phyloP scores from a whole-genome alignment of 2,797 vertebrate species.

The Pyrocephalus nanus region DNA sequence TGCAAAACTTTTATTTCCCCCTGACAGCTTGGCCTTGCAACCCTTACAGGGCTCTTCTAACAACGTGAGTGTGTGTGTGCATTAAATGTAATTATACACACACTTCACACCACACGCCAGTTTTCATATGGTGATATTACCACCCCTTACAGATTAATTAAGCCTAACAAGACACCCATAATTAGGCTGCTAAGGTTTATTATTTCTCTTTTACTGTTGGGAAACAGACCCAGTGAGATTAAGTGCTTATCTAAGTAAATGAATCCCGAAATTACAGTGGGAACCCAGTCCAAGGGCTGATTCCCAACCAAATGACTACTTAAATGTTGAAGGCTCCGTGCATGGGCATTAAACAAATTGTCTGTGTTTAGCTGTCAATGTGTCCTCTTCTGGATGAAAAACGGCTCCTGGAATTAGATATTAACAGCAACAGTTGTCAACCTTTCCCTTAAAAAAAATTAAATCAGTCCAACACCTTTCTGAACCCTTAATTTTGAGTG shows the following conservation, averaged over 20 bases:
- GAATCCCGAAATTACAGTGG: not conserved
- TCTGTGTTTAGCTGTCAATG: not conserved
- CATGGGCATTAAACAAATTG: not conserved
- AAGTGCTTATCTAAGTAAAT: slow-evolving; percentile 18
- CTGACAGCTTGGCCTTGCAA: not conserved
- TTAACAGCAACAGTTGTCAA: not conserved
- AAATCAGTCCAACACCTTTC: not conserved
- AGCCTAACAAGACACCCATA: slow-evolving; percentile 11
- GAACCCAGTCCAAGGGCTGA: not conserved
- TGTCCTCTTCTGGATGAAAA: not conserved
- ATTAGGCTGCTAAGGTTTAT: slow-evolving; percentile 26
- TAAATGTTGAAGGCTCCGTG: not conserved
- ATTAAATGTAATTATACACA: not conserved
- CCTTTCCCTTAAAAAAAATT: not conserved
- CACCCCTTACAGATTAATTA: slow-evolving; percentile 23
- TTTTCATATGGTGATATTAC: slow-evolving; percentile 4
- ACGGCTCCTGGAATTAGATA: not conserved
- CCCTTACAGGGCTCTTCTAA: not conserved
- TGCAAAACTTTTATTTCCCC: not conserved
- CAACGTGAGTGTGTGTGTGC: not conserved
- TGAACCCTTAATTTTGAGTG: not conserved
- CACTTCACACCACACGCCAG: not conserved
- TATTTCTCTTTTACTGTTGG: slow-evolving; percentile 7
- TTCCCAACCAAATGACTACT: not conserved
- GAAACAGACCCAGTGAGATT: slow-evolving; percentile 3